Evolutionary conservation across 2,888 invertebrate species (phyloP).

Genomic region (Aplocera efformata): DNA sequence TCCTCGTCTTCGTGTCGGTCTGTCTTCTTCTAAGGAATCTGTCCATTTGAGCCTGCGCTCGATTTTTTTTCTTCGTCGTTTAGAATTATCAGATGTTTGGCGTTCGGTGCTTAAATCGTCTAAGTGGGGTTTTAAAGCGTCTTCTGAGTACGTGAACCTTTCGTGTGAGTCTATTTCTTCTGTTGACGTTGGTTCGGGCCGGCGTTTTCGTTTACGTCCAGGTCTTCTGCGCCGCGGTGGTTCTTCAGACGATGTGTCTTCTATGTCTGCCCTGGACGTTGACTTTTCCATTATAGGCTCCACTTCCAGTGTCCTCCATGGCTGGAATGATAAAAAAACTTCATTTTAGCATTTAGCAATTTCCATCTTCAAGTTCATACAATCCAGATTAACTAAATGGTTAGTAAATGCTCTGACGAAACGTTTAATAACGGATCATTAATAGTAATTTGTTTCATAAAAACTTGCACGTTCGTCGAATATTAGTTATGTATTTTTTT

Average conservation of each 20-base stretch:
- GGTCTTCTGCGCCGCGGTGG: constrained; percentile 65
- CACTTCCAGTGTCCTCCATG: constrained; percentile 71
- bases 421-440: background rate
- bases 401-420: background rate
- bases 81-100: constrained; percentile 43
- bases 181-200: constrained; percentile 61
- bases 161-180: constrained; percentile 46
- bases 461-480: background rate
- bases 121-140: constrained; percentile 36
- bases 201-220: constrained; percentile 81
- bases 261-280: constrained; percentile 48
- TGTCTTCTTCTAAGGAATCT: constrained; percentile 57
- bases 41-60: constrained; percentile 55
- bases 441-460: background rate
- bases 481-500: no score
- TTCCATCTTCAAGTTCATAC: background rate
- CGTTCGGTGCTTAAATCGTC: constrained; percentile 38
- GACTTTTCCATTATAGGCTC: constrained; percentile 44
- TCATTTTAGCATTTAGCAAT: background rate
- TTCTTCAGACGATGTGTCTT: constrained; percentile 50
- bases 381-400: no score
- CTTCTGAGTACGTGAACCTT: constrained; percentile 40
- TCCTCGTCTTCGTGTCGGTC: constrained; percentile 56
- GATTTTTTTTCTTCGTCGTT: constrained; percentile 56
- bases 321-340: constrained; percentile 57